phyloP scores from a whole-genome alignment of 2,113 vertebrate species.

The Podiceps cristatus region DNA sequence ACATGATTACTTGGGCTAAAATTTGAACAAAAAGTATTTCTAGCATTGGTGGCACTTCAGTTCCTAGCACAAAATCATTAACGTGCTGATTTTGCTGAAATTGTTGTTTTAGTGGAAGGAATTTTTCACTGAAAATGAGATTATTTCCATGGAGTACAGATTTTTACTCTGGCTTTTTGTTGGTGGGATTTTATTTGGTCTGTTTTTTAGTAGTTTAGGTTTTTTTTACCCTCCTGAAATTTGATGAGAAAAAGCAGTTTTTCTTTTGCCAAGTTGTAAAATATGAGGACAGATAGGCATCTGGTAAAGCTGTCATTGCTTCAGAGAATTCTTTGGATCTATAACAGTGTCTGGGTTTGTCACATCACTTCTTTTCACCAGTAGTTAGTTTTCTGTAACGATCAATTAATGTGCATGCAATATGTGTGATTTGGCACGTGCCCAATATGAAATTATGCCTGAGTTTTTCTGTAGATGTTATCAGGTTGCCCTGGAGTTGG shows the following conservation, averaged over 20 bases:
- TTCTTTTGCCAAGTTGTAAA: not conserved
- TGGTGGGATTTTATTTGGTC: not conserved
- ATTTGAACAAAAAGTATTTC: not conserved
- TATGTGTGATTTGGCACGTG: not conserved
- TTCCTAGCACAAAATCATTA: not conserved
- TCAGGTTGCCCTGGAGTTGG: not conserved
- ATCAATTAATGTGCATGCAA: slow-evolving; percentile 12
- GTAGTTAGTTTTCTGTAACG: not conserved
- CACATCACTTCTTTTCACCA: not conserved
- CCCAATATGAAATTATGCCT: not conserved
- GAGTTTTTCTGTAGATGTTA: not conserved
- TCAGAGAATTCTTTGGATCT: slow-evolving; percentile 27
- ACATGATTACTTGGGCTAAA: not conserved
- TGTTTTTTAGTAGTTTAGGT: not conserved
- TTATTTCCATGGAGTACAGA: not conserved
- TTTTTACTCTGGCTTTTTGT: not conserved
- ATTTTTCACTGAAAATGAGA: not conserved
- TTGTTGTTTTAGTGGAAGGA: not conserved
- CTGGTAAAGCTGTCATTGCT: slow-evolving; percentile 23
- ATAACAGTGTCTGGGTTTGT: not conserved
- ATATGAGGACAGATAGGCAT: slow-evolving; percentile 4
- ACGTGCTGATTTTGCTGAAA: not conserved
- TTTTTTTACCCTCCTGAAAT: not conserved
- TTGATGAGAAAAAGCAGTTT: not conserved
- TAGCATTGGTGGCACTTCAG: not conserved